These are phyloP conservation scores for Chelonus formosanus DNA, from an alignment of 2,888 invertebrate genomes.

Conservation along the genomic window DNA sequence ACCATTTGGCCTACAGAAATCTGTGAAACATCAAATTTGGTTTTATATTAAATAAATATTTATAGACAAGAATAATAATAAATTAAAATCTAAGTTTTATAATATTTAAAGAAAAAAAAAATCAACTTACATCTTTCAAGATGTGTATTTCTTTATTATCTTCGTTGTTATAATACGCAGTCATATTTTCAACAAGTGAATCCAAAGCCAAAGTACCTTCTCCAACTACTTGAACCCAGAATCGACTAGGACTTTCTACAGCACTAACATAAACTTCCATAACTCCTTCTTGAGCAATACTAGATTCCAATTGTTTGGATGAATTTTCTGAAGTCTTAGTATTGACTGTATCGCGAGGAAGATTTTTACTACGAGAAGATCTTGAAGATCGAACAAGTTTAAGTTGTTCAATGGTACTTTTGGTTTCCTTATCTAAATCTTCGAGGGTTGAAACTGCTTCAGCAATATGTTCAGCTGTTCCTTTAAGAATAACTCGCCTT, in stretches of 20 bases:
- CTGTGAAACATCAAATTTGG: slow-evolving; percentile 51
- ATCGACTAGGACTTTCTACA: slow-evolving; percentile 78
- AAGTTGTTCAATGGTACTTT: slow-evolving; percentile 40
- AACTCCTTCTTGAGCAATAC: slow-evolving; percentile 67
- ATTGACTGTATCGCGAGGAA: slow-evolving; percentile 38
- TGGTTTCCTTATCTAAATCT: slow-evolving; percentile 70
- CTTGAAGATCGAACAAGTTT: slow-evolving; percentile 42
- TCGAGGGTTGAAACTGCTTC: slow-evolving; percentile 77
- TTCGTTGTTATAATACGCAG: slow-evolving; percentile 76
- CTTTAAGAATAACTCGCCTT: slow-evolving; percentile 67
- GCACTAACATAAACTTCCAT: slow-evolving; percentile 90
- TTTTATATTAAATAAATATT: no score
- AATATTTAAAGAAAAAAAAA: slow-evolving; percentile 18
- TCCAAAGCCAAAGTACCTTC: slow-evolving; percentile 80
- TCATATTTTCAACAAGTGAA: slow-evolving; percentile 83
- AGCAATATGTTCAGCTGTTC: slow-evolving; percentile 79
- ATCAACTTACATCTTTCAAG: slow-evolving; percentile 56
- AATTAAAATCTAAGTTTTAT: neutral
- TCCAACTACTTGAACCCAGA: slow-evolving; percentile 89
- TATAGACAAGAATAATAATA: neutral
- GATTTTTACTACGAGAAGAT: slow-evolving; percentile 47
- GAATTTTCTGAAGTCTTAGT: slow-evolving; percentile 11
- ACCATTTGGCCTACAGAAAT: slow-evolving; percentile 81
- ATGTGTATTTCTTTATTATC: slow-evolving; percentile 73
- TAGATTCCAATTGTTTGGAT: slow-evolving; percentile 26